These are phyloP conservation scores for Orycteropus afer DNA, from an alignment of 2,113 vertebrate species.

Conservation along the genomic window DNA sequence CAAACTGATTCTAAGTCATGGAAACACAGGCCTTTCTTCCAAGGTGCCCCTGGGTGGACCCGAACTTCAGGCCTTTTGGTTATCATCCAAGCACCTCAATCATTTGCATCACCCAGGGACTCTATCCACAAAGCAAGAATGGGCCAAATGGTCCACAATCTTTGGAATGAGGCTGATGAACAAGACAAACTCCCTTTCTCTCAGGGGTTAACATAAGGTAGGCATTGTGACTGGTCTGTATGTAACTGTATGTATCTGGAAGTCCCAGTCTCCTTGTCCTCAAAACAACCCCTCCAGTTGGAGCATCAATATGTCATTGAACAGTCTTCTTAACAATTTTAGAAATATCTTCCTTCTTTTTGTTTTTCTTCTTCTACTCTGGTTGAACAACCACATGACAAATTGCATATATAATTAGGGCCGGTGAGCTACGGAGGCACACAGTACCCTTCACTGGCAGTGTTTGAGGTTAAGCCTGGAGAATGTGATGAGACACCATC, in stretches of 20 bases:
- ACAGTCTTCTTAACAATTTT: neutral
- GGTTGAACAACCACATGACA: constrained; percentile 73
- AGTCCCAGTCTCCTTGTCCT: neutral
- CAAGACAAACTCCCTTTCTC: neutral
- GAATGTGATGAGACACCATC: constrained; percentile 79
- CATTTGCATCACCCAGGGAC: neutral
- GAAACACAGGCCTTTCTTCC: neutral
- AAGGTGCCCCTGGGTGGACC: neutral
- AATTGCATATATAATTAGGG: constrained; percentile 80
- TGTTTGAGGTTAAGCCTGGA: constrained; percentile 76
- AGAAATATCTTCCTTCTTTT: neutral
- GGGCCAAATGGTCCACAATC: neutral
- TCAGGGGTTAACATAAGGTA: neutral
- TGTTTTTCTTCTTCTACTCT: constrained; percentile 2
- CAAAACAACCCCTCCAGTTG: neutral
- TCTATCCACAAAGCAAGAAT: neutral
- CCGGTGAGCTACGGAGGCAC: constrained; percentile 80
- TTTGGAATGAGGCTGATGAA: neutral
- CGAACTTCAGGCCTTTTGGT: neutral
- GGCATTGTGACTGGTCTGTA: neutral
- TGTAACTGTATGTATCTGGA: neutral
- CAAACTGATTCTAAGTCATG: neutral
- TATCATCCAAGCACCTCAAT: neutral
- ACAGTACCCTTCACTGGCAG: constrained; percentile 62
- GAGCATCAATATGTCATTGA: neutral